Base-by-base conservation (phyloP, 1,140 invertebrate genomes). In the Sarcophaga peregrina region DNA sequence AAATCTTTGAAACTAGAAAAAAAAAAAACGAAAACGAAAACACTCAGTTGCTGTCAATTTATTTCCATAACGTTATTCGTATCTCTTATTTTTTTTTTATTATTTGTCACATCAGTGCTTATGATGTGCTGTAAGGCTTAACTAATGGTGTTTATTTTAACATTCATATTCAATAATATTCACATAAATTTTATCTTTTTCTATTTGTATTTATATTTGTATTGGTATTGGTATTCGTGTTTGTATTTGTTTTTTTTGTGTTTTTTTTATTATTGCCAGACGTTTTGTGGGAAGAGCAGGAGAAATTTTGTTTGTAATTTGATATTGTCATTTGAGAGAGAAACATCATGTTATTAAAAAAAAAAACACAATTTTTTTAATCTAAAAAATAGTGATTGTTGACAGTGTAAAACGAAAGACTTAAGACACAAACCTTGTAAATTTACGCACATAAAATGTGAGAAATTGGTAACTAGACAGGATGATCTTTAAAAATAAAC, bases 81-180 rank as follows among this genome's bases (percentile, higher is more conserved):
- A 37, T 37, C 17, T 75, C 45, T 75, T 46, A n/a, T 37, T 75
- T 17, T 54, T 58, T 58, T 58, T 45, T 11, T 10, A 8, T 15
- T 74, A 15, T 37, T 15, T 74, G 73, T 75, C 45, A 75, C 11
- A 7, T 74, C 20, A 68, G 0, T 74, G 72, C 15, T 15, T 74
- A 25, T 46, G 72, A 37, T 75, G 73, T 75, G 73, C 47, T 75
- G 73, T 75, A 75, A 75, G 73, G 37, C 74, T 76, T 13, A 76
- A 76, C 74, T 48, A 76, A 76, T 76, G 13, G 45, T 76, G 46
- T 76, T 76, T 48, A 48, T n/a, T 74, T 74, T 48, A 48, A 48
- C 15, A 75, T 46, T 37, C 25, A 75, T 46, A 75, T 75, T 75
- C 15, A 74, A 74, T 74, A 45, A 10, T 9, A 52, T 52, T 10